A percentile compares a stretch with the other conserved stretches of the same genome.
These are phyloP conservation scores for Rhopalosiphum nymphaeae DNA, from an alignment of 2,888 invertebrate genomes.

Conservation along the genomic window DNA sequence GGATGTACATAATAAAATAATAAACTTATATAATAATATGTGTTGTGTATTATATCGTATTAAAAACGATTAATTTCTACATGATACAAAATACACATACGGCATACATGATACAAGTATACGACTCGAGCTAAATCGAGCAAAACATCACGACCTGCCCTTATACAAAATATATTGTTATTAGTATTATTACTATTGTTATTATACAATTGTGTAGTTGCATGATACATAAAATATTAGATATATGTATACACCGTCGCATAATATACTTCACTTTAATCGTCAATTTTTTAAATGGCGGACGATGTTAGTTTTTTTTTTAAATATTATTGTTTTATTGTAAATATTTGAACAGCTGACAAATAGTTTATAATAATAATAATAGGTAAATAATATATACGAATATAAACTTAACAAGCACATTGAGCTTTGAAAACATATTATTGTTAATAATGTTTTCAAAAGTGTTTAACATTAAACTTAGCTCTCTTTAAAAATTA, in stretches of 20 bases:
- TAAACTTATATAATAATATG: background rate
- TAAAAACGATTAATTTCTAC: background rate
- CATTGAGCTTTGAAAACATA: background rate
- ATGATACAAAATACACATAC: background rate
- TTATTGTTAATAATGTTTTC: background rate
- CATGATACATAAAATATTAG: background rate
- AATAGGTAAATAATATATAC: slow-evolving; percentile 11
- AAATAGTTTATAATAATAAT: background rate
- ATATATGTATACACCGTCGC: background rate
- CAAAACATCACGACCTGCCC: background rate
- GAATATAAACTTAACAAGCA: slow-evolving; percentile 8
- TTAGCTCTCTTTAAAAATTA: background rate
- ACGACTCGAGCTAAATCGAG: background rate
- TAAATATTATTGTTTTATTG: background rate
- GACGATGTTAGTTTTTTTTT: background rate
- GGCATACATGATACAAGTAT: background rate
- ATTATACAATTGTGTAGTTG: background rate
- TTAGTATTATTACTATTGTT: background rate
- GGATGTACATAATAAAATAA: background rate
- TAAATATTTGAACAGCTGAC: background rate
- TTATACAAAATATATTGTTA: background rate
- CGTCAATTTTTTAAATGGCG: background rate
- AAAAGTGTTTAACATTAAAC: background rate
- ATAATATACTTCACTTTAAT: background rate
- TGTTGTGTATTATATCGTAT: background rate